A percentile compares a stretch with the other conserved stretches of the same genome.
phyloP scores from a whole-genome alignment of 2,113 vertebrate species.

The Hippocampus mohnikei region DNA sequence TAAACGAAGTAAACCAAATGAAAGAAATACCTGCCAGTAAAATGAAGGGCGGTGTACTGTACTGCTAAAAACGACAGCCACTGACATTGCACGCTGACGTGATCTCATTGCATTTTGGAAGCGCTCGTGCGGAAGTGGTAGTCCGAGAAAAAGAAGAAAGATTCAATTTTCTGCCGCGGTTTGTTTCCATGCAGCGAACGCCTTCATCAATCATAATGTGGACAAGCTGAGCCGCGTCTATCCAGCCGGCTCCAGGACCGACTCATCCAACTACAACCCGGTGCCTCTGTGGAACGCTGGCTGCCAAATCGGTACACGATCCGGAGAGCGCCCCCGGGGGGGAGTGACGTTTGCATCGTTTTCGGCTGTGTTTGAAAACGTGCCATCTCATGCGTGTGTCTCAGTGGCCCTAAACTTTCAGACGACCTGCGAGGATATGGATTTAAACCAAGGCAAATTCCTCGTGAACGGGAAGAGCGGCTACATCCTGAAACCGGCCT shows the following conservation, averaged over 20 bases:
- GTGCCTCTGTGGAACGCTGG: constrained; percentile 88
- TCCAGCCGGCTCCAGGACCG: constrained; percentile 82
- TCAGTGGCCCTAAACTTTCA: constrained; percentile 96
- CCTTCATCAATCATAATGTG: constrained; percentile 79
- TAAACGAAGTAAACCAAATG: too few relatives aligned
- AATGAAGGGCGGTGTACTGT: too few relatives aligned
- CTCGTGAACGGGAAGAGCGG: constrained; percentile 85
- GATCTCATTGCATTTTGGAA: neutral
- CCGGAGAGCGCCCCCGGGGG: too few relatives aligned
- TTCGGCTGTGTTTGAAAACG: neutral
- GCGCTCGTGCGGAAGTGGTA: too few relatives aligned
- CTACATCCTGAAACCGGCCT: constrained; percentile 90
- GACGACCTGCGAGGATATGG: constrained; percentile 83
- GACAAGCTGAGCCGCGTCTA: constrained; percentile 88
- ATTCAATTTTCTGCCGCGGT: neutral
- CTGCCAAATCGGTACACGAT: constrained; percentile 84
- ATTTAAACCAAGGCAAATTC: constrained; percentile 89
- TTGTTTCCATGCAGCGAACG: constrained; percentile 67
- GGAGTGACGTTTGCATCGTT: neutral
- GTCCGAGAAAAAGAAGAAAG: neutral
- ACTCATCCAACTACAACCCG: constrained; percentile 92
- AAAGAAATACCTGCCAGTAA: too few relatives aligned
- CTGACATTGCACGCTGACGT: neutral
- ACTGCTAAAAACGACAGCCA: too few relatives aligned
- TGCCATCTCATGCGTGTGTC: neutral